Conservation (phyloP, 2,888 invertebrate genomes). For the Sussaba pulchella region DNA sequence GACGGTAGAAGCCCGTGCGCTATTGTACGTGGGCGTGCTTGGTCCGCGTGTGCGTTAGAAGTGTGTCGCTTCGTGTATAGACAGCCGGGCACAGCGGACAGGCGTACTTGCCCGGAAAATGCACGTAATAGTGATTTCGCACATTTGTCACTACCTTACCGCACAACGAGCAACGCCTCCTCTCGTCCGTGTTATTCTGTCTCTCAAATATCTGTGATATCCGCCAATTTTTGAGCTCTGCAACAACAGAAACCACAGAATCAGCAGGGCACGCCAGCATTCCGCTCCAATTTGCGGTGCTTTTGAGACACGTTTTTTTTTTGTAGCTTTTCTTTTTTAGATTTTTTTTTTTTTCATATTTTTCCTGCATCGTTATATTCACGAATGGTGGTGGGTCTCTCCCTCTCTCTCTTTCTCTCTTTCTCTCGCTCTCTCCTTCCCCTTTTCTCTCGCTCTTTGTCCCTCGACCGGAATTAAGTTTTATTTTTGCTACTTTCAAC, state of each 20-base stretch:
- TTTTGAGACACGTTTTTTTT: slow-evolving; percentile 53
- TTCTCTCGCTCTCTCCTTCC: slow-evolving; percentile 42
- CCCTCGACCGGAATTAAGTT: background rate
- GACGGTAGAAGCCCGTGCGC: slow-evolving; percentile 71
- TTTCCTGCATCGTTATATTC: slow-evolving; percentile 37
- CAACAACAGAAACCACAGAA: slow-evolving; percentile 83
- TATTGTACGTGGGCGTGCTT: slow-evolving; percentile 85
- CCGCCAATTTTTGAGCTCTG: slow-evolving; percentile 86
- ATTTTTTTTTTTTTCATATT: slow-evolving; percentile 37
- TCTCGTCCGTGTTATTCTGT: slow-evolving; percentile 86
- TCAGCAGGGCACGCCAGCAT: slow-evolving; percentile 77
- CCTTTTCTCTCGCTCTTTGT: slow-evolving; percentile 18
- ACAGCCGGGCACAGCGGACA: slow-evolving; percentile 87
- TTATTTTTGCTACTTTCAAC: background rate
- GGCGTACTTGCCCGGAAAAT: slow-evolving; percentile 87
- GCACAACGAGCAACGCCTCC: slow-evolving; percentile 86
- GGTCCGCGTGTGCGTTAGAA: slow-evolving; percentile 86
- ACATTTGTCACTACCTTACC: slow-evolving; percentile 88
- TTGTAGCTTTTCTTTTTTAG: slow-evolving; percentile 67
- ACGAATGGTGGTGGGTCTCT: slow-evolving; percentile 56
- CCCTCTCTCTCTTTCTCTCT: slow-evolving; percentile 39
- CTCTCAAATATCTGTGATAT: slow-evolving; percentile 87
- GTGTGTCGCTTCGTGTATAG: slow-evolving; percentile 87
- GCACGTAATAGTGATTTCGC: slow-evolving; percentile 87
- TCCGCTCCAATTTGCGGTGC: slow-evolving; percentile 58